phyloP scores from a whole-genome alignment of 1,140 invertebrate species.

The Drosophila sulfurigaster region DNA sequence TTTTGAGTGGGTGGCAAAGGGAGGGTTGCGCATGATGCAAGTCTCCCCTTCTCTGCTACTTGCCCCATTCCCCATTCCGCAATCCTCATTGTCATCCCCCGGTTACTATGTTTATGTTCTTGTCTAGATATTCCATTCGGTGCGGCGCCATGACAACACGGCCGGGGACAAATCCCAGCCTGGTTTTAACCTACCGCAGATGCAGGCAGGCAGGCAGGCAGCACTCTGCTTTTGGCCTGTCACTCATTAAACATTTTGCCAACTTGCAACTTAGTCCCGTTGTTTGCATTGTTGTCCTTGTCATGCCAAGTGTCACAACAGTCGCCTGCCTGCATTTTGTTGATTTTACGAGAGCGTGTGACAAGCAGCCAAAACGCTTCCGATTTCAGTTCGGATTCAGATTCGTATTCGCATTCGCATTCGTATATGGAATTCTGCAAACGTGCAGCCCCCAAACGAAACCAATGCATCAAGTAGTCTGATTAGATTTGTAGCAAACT shows the following conservation, averaged over 20 bases:
- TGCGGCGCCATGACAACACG: not conserved
- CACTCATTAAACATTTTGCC: conserved; percentile 80
- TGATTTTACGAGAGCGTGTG: conserved; percentile 72
- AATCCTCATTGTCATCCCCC: not conserved
- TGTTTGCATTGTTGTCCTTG: conserved; percentile 63
- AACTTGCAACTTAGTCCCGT: conserved; percentile 68
- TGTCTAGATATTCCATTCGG: conserved; percentile 8
- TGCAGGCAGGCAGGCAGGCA: conserved; percentile 29
- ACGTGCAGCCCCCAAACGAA: conserved; percentile 57
- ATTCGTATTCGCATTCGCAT: not conserved
- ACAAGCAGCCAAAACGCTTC: conserved; percentile 49
- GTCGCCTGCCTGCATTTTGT: conserved; percentile 68
- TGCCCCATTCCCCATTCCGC: not conserved
- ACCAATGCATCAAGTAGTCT: conserved; percentile 46
- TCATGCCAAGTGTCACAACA: conserved; percentile 78
- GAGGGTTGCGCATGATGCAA: conserved; percentile 18
- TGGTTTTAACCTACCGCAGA: conserved; percentile 70
- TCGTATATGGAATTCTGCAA: conserved; percentile 57
- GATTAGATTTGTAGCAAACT: conserved; percentile 45
- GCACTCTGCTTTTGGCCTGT: conserved; percentile 56
- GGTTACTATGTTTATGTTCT: conserved; percentile 18
- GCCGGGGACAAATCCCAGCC: conserved; percentile 38
- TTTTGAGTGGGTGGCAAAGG: conserved; percentile 65
- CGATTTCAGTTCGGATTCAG: not conserved
- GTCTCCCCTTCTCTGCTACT: not conserved